Base-by-base conservation (phyloP, 2,888 invertebrate species). In the Theristus sp. region DNA sequence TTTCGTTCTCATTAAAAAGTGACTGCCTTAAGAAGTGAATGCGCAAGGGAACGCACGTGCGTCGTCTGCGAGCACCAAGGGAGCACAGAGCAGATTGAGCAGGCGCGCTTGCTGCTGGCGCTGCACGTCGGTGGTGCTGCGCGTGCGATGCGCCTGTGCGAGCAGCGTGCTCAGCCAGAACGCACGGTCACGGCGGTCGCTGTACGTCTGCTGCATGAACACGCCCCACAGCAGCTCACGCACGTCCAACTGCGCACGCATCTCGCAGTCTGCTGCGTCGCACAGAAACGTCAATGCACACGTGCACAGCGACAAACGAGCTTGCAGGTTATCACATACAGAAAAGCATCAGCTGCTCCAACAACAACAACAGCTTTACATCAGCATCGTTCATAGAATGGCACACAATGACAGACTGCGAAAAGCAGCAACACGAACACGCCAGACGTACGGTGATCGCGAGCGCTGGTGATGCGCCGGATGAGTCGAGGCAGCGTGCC, bases 81-180 rank as follows among this genome's bases (percentile, higher is more conserved):
- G 61, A 3, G 58, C 55, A 27, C 28, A 57, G 3, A 58, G n/a
- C 24, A 61, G n/a, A 57, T 55, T 58, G 25, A 61, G 56, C 22
- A 61, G 55, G 17, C 56, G 55, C 1, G 56, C 59, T 31, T 61
- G 58, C 49, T 58, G 25, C 3, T 20, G 25, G 31, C 47, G 22
- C 17, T 24, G 38, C 17, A 55, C 56, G 25, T 53, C 31, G 17
- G 58, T 56, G 10, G 10, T 38, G 38, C 38, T 38, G 47, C 56
- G 29, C n/a, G n/a, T n/a, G n/a, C n/a, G n/a, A n/a, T n/a, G n/a
- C n/a, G n/a, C n/a, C n/a, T n/a, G 38, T 38, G 6, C 17, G 29
- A 62, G 28, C 46, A 61, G n/a, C 24, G 57, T 29, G 20, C 56
- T 30, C 30, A 60, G 26, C 54, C 55, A 58, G 47, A 59, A 58